These are phyloP conservation scores for Apis florea DNA, from an alignment of 1,140 invertebrate species.

Conservation along the genomic window DNA sequence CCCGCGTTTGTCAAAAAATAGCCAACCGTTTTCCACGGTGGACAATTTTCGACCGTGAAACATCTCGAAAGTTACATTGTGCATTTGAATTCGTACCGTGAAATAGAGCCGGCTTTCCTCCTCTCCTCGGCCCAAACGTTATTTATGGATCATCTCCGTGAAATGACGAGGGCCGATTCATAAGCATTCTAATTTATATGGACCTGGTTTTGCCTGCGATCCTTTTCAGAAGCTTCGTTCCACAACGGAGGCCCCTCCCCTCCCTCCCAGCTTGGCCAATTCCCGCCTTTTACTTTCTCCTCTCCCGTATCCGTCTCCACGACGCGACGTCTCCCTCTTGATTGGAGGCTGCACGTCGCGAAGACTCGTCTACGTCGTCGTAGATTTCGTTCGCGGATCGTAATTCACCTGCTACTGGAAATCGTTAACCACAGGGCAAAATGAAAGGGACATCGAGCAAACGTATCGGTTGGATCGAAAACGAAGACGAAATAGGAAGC, in stretches of 20 bases:
- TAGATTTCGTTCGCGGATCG: background rate
- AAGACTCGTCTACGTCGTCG: background rate
- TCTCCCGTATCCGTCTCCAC: slow-evolving; percentile 23
- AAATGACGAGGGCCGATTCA: slow-evolving; percentile 62
- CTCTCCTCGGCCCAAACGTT: slow-evolving; percentile 62
- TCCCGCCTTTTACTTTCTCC: slow-evolving; percentile 53
- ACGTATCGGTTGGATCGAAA: background rate
- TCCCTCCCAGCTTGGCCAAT: slow-evolving; percentile 18
- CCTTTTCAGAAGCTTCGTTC: slow-evolving; percentile 1
- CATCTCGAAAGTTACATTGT: background rate
- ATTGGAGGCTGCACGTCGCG: background rate
- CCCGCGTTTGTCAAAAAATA: background rate
- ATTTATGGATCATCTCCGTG: slow-evolving; percentile 69
- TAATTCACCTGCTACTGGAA: slow-evolving; percentile 6
- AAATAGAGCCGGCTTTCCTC: slow-evolving; percentile 55
- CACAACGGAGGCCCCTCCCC: background rate
- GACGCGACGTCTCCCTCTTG: background rate
- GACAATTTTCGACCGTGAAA: too few species aligned
- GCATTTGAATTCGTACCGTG: slow-evolving; percentile 24
- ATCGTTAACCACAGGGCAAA: background rate
- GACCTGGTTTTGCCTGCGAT: slow-evolving; percentile 45
- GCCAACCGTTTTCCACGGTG: background rate
- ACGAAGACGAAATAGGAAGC: background rate
- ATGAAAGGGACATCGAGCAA: background rate
- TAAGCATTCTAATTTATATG: slow-evolving; percentile 71